These are phyloP conservation scores for Diloba caeruleocephala DNA, from an alignment of 2,888 invertebrate genomes.

Conservation along the genomic window DNA sequence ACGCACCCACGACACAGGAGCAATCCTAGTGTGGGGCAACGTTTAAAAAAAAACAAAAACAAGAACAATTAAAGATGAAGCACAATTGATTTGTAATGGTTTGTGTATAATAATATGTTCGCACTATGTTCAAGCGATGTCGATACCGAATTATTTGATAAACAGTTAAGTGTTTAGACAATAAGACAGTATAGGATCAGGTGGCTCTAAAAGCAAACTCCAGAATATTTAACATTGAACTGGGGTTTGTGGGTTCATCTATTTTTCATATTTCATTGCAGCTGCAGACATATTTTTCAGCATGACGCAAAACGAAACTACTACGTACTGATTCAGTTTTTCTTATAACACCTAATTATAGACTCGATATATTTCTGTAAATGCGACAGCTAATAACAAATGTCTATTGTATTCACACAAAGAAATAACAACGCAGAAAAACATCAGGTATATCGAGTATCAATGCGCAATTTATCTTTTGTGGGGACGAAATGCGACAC, in stretches of 20 bases:
- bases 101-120: too few species aligned
- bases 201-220: conserved; percentile 8
- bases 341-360: conserved; percentile 53
- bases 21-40: too few species aligned
- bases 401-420: conserved; percentile 70
- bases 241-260: not conserved
- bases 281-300: conserved; percentile 19
- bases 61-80: not conserved
- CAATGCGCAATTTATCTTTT: conserved; percentile 85
- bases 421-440: conserved; percentile 68
- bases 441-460: conserved; percentile 84
- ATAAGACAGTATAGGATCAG: not conserved
- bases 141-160: not conserved
- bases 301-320: conserved; percentile 6
- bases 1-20: too few species aligned
- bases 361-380: conserved; percentile 50
- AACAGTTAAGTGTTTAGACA: conserved; percentile 3
- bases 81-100: not conserved
- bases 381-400: conserved; percentile 69
- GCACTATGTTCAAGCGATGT: too few species aligned
- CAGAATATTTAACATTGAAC: conserved; percentile 5
- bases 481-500: conserved; percentile 73
- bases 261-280: conserved; percentile 21
- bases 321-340: conserved; percentile 13
- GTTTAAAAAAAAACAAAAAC: too few species aligned